These are phyloP conservation scores for Choristoneura rosaceana DNA, from an alignment of 2,888 invertebrate genomes.

Conservation along the genomic window DNA sequence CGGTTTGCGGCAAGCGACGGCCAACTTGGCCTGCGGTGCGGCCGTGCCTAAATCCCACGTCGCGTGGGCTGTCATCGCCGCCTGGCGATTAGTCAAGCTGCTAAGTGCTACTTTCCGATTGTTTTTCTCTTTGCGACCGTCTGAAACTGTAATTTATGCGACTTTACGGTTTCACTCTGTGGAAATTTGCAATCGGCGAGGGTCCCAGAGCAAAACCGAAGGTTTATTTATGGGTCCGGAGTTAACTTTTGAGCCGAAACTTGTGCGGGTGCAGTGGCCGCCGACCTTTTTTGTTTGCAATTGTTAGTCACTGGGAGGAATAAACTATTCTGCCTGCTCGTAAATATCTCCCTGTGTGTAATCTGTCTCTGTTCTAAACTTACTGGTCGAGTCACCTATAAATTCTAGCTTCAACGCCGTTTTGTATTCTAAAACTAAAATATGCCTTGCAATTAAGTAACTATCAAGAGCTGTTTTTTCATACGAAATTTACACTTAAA, in stretches of 20 bases:
- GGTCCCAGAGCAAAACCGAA: conserved; percentile 81
- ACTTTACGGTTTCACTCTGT: conserved; percentile 79
- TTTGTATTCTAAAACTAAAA: conserved; percentile 15
- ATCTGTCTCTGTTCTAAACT: conserved; percentile 49
- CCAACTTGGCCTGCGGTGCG: conserved; percentile 64
- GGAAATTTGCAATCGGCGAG: conserved; percentile 82
- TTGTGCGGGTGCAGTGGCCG: conserved; percentile 75
- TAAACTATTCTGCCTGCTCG: conserved; percentile 62
- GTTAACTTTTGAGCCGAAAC: conserved; percentile 79
- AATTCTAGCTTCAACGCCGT: conserved; percentile 13
- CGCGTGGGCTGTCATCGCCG: conserved; percentile 74
- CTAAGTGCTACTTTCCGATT: conserved; percentile 83
- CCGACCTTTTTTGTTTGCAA: conserved; percentile 71
- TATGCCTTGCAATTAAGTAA: conserved; percentile 1
- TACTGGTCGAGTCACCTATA: conserved; percentile 27
- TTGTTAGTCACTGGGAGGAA: conserved; percentile 62
- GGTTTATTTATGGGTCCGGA: conserved; percentile 82
- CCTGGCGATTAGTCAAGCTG: conserved; percentile 81
- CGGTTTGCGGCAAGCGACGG: conserved; percentile 51
- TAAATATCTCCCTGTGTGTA: conserved; percentile 58
- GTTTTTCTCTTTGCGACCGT: conserved; percentile 79
- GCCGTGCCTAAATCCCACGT: conserved; percentile 60
- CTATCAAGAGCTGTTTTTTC: not conserved
- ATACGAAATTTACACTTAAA: not conserved
- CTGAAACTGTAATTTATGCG: conserved; percentile 83